These are phyloP conservation scores for Steatornis caripensis DNA, from an alignment of 2,113 vertebrate genomes.

Conservation along the genomic window DNA sequence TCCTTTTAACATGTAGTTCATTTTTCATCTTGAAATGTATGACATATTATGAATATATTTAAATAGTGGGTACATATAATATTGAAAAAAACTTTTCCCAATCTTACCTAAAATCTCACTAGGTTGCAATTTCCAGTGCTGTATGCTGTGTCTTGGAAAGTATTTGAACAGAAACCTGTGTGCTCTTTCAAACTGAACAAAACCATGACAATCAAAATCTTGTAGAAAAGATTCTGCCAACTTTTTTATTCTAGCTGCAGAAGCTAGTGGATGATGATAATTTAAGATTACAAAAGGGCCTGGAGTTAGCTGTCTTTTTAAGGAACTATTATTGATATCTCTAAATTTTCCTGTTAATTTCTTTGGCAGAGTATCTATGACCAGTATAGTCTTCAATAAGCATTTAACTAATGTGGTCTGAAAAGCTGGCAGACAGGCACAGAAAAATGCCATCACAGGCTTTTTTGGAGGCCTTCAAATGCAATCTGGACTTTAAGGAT, in stretches of 20 bases:
- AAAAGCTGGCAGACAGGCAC: neutral
- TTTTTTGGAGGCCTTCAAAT: neutral
- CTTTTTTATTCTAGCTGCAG: neutral
- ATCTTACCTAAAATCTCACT: neutral
- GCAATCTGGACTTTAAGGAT: neutral
- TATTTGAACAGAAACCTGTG: neutral
- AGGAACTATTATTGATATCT: neutral
- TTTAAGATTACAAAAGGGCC: neutral
- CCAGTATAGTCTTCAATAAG: neutral
- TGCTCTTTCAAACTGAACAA: neutral
- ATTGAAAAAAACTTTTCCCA: neutral
- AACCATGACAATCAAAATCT: neutral
- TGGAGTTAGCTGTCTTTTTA: neutral
- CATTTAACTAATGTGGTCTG: neutral
- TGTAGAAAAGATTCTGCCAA: neutral
- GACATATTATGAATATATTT: neutral
- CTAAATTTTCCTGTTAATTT: neutral
- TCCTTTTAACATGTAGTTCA: neutral
- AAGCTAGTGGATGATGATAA: neutral
- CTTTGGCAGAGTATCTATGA: neutral
- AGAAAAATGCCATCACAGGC: neutral
- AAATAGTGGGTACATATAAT: neutral
- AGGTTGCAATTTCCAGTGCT: neutral
- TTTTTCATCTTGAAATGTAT: neutral
- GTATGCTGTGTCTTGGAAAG: neutral